Base-by-base conservation (phyloP, 37 sponge, comb jelly and placozoan species). In the Haliclona indistincta region DNA sequence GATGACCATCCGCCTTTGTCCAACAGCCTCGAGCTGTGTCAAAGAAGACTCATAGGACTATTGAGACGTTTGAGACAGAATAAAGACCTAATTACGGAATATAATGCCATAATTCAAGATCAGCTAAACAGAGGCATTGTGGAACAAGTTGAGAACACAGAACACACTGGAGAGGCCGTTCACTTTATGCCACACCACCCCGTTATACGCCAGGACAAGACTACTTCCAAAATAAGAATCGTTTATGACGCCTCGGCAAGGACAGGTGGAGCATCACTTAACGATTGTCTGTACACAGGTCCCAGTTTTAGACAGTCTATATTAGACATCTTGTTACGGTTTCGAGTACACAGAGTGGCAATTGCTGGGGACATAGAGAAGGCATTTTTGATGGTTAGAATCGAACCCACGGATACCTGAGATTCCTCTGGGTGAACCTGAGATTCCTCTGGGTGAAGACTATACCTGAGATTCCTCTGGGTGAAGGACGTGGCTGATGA, bases 121-220 rank as follows among this genome's bases (percentile, higher is more conserved):
- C 77, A 76, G 47, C 66, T 76, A 34, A 34, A 76, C 37, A 11
- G 39, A 15, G 77, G 77, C 32, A 76, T 76, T 17, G 66, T 76
- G 30, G 77, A 76, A 45, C 33, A 64, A 32, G 77, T 64, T n/a
- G n/a, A 69, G 35, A 51, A 61, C 11, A 29, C 4, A 3, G 39
- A 54, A 0, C 15, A 54, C 11, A n/a, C 10, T 15, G 22, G 64
- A 23, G 71, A 55, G 38, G 26, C 2, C 13, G 49, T 70, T 1
- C 80, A 79, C 44, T 69, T 70, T 61, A 38, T 79, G 35, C 80
- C 80, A 11, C 80, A 79, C 40, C 80, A 79, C 37, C 52, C 71
- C 15, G 80, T 79, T 25, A 58, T 79, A 47, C 62, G 63, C 0
- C 37, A 28, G 19, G 81, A 81, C 73, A 81, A 81, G 54, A 39